phyloP scores from a whole-genome alignment of 1,140 invertebrate genomes.

The Leucophenga varia region DNA sequence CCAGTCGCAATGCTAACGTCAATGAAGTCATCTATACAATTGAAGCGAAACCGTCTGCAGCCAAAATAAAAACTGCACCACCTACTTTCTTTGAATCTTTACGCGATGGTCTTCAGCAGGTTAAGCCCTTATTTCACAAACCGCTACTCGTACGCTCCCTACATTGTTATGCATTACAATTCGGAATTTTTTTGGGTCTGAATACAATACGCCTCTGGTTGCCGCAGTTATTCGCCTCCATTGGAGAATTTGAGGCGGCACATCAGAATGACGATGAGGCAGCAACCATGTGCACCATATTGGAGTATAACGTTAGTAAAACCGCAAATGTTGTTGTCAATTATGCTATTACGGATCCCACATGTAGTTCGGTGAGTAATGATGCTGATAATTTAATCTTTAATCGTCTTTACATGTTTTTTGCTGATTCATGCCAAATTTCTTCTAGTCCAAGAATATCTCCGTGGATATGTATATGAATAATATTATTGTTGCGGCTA shows the following conservation, averaged over 20 bases:
- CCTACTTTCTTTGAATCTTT: constrained; percentile 31
- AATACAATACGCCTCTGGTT: constrained; percentile 53
- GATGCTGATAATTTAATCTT: neutral
- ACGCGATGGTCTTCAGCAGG: constrained; percentile 33
- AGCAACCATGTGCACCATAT: constrained; percentile 42
- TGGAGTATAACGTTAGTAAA: constrained; percentile 45
- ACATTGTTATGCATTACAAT: constrained; percentile 46
- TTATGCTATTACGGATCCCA: no score
- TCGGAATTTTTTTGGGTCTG: constrained; percentile 48
- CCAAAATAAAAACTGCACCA: constrained; percentile 18
- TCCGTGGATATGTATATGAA: constrained; percentile 61
- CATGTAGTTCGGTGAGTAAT: no score
- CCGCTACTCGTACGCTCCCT: constrained; percentile 36
- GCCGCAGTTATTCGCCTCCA: constrained; percentile 50
- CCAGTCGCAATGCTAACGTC: constrained; percentile 24
- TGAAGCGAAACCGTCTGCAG: constrained; percentile 34
- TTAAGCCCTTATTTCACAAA: constrained; percentile 47
- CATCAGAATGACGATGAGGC: constrained; percentile 4
- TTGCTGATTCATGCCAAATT: no score
- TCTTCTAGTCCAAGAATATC: constrained; percentile 31
- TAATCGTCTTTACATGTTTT: no score
- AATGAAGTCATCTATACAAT: constrained; percentile 41
- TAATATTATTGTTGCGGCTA: constrained; percentile 59
- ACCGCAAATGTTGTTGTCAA: no score
- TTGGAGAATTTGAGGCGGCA: constrained; percentile 42